Evolutionary conservation across 2,888 invertebrate species (phyloP).

Genomic region (Rhamphomyia laevipes): DNA sequence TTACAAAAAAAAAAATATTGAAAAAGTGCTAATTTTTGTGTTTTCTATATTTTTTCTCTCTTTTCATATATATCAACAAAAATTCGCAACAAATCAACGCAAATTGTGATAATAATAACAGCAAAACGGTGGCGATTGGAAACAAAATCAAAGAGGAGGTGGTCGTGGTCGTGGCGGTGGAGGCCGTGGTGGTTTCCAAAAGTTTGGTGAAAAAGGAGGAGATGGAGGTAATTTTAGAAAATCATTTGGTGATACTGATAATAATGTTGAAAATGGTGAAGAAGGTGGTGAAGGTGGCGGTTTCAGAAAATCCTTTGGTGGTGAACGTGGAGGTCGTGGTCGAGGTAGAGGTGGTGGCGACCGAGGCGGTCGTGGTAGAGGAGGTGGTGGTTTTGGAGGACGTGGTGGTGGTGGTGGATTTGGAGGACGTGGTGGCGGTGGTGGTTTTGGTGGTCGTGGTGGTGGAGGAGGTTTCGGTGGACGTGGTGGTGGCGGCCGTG

Average conservation of each 20-base stretch:
- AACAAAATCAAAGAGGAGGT: conserved; percentile 14
- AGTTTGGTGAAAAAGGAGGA: conserved; percentile 19
- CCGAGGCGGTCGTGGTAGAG: conserved; percentile 20
- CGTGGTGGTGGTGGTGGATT: conserved; percentile 12
- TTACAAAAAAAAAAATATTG: conserved; percentile 17
- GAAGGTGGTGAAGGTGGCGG: conserved; percentile 31
- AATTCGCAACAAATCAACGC: background rate
- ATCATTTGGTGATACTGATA: conserved; percentile 32
- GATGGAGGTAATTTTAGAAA: conserved; percentile 25
- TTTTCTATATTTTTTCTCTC: conserved; percentile 23
- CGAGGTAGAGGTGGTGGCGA: conserved; percentile 30
- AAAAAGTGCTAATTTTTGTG: conserved; percentile 32
- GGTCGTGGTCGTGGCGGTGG: conserved; percentile 19
- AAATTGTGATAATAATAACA: background rate
- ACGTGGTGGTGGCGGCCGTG: background rate
- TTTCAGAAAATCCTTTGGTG: conserved; percentile 32
- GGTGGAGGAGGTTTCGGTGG: background rate
- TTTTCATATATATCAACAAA: conserved; percentile 8
- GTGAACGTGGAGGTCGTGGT: conserved; percentile 25
- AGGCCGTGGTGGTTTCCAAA: conserved; percentile 31
- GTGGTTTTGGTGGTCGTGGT: background rate
- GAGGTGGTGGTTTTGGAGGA: conserved; percentile 25
- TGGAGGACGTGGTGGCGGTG: background rate
- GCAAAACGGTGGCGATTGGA: conserved; percentile 3
- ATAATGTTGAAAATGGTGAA: conserved; percentile 14